These are phyloP conservation scores for Pterostichus madidus DNA, from an alignment of 2,888 invertebrate genomes.

Conservation along the genomic window DNA sequence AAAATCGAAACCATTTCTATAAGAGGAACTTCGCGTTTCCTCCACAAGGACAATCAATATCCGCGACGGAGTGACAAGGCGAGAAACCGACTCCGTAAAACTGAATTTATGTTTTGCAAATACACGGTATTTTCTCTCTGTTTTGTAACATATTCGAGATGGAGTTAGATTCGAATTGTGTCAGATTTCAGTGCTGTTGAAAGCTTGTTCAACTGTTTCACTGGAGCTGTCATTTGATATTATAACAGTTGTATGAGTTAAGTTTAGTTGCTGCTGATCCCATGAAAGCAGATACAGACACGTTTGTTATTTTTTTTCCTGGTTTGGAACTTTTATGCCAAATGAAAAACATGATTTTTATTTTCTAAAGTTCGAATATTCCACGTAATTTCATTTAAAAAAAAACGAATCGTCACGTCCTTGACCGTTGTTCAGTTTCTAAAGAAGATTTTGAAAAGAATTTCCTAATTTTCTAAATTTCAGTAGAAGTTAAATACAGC, in stretches of 20 bases:
- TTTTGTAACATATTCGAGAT: not conserved
- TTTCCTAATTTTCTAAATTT: no score
- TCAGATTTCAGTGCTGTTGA: conserved; percentile 16
- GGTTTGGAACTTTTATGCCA: no score
- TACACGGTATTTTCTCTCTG: not conserved
- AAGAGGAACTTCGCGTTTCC: conserved; percentile 55
- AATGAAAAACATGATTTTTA: no score
- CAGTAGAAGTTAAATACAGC: no score
- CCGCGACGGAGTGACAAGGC: conserved; percentile 13
- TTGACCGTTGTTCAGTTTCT: no score
- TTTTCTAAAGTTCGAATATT: no score
- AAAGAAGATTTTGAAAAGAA: no score
- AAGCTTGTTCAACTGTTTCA: conserved; percentile 20
- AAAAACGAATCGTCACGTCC: no score
- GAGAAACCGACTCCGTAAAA: conserved; percentile 4
- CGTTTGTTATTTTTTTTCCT: no score
- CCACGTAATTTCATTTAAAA: no score
- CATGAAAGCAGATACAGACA: not conserved
- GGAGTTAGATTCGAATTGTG: conserved; percentile 12
- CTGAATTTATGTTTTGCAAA: conserved; percentile 16
- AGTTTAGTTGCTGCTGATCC: conserved; percentile 32
- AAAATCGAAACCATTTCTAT: conserved; percentile 61
- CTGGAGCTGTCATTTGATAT: conserved; percentile 36
- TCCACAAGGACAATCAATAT: conserved; percentile 38
- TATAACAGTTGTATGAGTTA: conserved; percentile 17